Conservation (phyloP, 2,113 vertebrate species). For the Tauraco erythrolophus region DNA sequence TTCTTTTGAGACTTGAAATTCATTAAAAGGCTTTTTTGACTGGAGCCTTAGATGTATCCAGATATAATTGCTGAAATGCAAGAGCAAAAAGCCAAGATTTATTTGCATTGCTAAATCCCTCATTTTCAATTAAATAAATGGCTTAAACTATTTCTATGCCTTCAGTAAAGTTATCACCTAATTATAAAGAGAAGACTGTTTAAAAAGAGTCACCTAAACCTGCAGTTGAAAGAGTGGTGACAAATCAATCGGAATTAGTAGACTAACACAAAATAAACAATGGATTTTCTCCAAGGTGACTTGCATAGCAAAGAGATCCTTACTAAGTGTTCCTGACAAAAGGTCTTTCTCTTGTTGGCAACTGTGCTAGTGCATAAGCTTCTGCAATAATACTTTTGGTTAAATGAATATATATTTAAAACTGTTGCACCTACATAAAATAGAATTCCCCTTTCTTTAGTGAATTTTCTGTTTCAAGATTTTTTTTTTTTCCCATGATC, state of each 20-base stretch:
- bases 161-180: not conserved
- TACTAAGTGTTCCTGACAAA: not conserved
- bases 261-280: not conserved
- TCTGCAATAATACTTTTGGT: not conserved
- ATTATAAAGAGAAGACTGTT: not conserved
- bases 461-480: not conserved
- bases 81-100: not conserved
- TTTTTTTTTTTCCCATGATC: not conserved
- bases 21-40: not conserved
- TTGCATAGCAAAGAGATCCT: not conserved
- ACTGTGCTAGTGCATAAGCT: not conserved
- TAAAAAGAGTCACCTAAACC: not conserved
- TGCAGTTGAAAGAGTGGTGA: not conserved
- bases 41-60: fast-evolving
- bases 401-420: not conserved
- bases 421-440: not conserved
- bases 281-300: not conserved
- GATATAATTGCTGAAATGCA: not conserved
- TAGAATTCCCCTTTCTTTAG: not conserved
- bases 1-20: not conserved
- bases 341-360: not conserved
- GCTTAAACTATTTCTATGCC: not conserved
- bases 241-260: not conserved
- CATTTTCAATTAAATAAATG: not conserved
- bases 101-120: not conserved